Base-by-base conservation (phyloP, 2,797 vertebrate species). In the Anguilla megastoma region DNA sequence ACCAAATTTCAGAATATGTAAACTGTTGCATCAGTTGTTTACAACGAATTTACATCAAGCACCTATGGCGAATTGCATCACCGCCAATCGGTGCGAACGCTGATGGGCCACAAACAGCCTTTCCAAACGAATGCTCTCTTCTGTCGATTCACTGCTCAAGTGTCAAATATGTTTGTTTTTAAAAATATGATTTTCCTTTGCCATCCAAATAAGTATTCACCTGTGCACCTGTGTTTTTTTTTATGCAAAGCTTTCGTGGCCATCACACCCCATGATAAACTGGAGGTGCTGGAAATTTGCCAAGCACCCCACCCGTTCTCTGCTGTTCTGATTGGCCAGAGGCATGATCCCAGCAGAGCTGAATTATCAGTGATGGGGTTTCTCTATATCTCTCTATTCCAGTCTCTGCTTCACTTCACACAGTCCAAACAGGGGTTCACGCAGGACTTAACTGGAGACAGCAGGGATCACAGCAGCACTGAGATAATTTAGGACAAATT, bases 1-100 rank as follows among this genome's bases (percentile, higher is more conserved):
- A 92, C 88, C 82, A 85, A 95, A 93, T 95, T 95, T 96, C 95
- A 96, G 92, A 94, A 93, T 91, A 92, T 90, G 90, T 94, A 91
- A 89, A 94, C 88, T 90, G 94, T 97, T 97, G 96, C 96, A 97
- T 97, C 96, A 97, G 90, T 97, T 97, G 96, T 97, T 97, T 97
- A 96, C 96, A 92, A 45, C 87, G 87, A 93, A 95, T 96, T 97
- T 96, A 95, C 95, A 90, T 95, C 94, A 93, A 93, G 90, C 95
- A 88, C 92, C 92, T 89, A 94, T 89, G 88, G 89, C 92, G 92
- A 88, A 92, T 96, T 96, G 96, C 96, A 96, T 97, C 96, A 96
- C 86, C 94, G 93, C 91, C 94, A 92, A 96, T 96, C 92, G 50
- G 90, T 90, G 92, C 90, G 89, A 95, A 94, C 88, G 91, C 92